These are phyloP conservation scores for Channa striata DNA, from an alignment of 2,797 vertebrate species.

Conservation along the genomic window DNA sequence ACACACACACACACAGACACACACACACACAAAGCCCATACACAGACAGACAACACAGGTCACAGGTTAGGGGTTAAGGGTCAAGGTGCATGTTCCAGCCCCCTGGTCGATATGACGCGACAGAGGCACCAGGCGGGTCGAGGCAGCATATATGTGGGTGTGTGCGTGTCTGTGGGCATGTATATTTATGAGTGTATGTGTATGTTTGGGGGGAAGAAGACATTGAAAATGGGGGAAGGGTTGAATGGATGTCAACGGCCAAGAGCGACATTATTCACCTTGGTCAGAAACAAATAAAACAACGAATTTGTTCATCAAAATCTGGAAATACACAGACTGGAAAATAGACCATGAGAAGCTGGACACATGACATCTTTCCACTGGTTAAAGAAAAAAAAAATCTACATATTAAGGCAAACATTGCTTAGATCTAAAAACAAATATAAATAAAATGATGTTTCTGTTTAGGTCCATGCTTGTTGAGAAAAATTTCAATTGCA, in stretches of 20 bases:
- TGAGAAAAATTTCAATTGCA: neutral
- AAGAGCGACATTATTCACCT: constrained; percentile 61
- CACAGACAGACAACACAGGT: constrained; percentile 75
- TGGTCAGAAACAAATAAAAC: constrained; percentile 41
- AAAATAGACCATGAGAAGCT: neutral
- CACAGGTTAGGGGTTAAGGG: constrained; percentile 80
- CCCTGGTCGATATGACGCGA: constrained; percentile 87
- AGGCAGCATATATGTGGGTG: constrained; percentile 28
- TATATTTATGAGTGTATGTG: constrained; percentile 73
- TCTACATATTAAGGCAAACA: neutral
- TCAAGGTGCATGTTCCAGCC: constrained; percentile 84
- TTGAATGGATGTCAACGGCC: constrained; percentile 55
- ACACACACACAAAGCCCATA: constrained; percentile 46
- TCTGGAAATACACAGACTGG: neutral
- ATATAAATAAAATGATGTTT: neutral
- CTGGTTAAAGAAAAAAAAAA: neutral
- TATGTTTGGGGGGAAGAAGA: constrained; percentile 35
- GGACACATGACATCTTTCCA: neutral
- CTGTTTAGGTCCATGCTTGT: neutral
- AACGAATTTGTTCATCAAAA: constrained; percentile 6
- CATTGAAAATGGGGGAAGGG: constrained; percentile 54
- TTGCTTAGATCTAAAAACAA: neutral
- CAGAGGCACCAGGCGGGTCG: constrained; percentile 74
- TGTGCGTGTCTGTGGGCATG: constrained; percentile 44
- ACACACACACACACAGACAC: constrained; percentile 42